These are phyloP conservation scores for Leucoptera coffeella DNA, from an alignment of 2,888 invertebrate genomes.

Conservation along the genomic window DNA sequence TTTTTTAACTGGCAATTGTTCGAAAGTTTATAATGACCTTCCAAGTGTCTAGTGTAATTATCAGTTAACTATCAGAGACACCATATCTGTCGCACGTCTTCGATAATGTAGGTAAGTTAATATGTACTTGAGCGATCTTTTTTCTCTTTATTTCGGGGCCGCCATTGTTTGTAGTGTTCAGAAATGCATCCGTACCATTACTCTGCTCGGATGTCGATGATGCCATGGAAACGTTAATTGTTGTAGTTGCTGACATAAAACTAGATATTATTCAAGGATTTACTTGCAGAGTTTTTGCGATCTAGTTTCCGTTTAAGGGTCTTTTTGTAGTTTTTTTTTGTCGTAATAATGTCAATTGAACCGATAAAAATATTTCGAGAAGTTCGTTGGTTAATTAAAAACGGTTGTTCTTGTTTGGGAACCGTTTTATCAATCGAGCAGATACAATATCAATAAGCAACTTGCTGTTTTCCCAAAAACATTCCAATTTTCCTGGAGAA, in stretches of 20 bases:
- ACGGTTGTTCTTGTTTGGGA: conserved; percentile 6
- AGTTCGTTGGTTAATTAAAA: conserved; percentile 6
- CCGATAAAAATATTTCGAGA: conserved; percentile 5
- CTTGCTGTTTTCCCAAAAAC: conserved; percentile 4
- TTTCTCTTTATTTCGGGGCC: not conserved
- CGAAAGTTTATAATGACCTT: too few relatives aligned
- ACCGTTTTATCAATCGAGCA: conserved; percentile 6
- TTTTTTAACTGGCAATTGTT: too few relatives aligned
- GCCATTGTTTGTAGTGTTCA: conserved; percentile 1
- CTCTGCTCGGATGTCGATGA: not conserved
- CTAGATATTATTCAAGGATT: not conserved
- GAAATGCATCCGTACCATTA: not conserved
- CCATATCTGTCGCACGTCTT: conserved; percentile 8
- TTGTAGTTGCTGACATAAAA: not conserved
- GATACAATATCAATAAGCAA: conserved; percentile 6
- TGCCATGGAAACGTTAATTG: not conserved
- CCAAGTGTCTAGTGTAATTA: conserved; percentile 5
- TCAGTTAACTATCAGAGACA: conserved; percentile 8
- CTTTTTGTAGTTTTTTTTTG: too few relatives aligned
- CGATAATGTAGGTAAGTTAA: conserved; percentile 4
- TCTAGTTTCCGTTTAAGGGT: conserved; percentile 5
- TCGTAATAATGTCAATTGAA: conserved; percentile 4
- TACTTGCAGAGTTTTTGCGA: conserved; percentile 2
- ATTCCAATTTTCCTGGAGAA: conserved; percentile 2
- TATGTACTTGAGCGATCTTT: not conserved